phyloP scores from a whole-genome alignment of 2,797 vertebrate genomes.

The Sebastes dallii region DNA sequence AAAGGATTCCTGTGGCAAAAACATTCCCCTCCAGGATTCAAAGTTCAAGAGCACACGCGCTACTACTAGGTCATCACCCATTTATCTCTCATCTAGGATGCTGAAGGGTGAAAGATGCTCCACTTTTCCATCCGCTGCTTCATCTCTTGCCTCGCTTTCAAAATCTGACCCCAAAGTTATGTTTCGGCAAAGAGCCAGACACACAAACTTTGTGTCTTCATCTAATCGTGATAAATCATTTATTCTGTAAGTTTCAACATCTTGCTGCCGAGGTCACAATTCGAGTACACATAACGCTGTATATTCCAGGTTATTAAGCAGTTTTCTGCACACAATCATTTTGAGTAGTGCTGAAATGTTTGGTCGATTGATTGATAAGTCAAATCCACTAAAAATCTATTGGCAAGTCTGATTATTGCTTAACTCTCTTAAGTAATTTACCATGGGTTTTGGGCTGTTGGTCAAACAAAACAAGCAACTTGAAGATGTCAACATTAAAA shows the following conservation, averaged over 20 bases:
- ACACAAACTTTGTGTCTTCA: slow-evolving; percentile 7
- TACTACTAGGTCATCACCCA: slow-evolving; percentile 38
- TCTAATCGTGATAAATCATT: neutral
- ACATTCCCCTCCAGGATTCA: slow-evolving; percentile 4
- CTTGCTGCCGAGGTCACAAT: neutral
- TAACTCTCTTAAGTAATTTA: neutral
- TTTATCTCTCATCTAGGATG: slow-evolving; percentile 42
- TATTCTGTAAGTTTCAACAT: neutral
- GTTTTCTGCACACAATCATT: neutral
- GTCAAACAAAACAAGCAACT: neutral
- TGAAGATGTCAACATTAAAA: neutral
- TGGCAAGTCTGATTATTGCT: neutral
- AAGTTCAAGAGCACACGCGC: slow-evolving; percentile 14
- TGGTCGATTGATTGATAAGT: neutral
- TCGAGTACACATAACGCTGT: neutral
- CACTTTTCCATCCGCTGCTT: slow-evolving; percentile 37
- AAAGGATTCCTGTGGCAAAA: neutral
- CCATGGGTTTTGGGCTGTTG: neutral
- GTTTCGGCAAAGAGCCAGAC: neutral
- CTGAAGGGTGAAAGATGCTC: slow-evolving; percentile 56
- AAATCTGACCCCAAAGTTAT: slow-evolving; percentile 30
- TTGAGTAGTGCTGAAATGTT: neutral
- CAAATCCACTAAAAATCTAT: neutral
- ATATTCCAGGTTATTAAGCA: neutral
- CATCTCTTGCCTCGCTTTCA: slow-evolving; percentile 20